Evolutionary conservation across 1,140 invertebrate species (phyloP).

Genomic region (Ceratina japonica): DNA sequence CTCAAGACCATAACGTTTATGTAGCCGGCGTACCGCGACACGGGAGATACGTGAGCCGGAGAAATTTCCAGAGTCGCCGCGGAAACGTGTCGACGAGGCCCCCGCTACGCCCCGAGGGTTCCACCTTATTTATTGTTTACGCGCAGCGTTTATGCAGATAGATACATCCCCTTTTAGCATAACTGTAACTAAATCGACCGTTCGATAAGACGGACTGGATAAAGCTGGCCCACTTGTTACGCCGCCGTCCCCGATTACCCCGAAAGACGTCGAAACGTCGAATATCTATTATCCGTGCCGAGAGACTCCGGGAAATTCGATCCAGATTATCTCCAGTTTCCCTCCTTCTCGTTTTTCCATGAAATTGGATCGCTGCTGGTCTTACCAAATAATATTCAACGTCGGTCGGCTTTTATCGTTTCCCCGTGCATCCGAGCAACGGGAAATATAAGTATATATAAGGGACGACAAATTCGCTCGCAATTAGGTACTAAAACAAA

Average conservation of each 20-base stretch:
- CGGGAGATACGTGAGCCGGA: no score
- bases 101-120: not conserved
- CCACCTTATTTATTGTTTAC: conserved; percentile 59
- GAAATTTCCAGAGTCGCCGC: no score
- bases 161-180: conserved; percentile 44
- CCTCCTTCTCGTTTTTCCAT: not conserved
- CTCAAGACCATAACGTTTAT: conserved; percentile 64
- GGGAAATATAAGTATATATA: no score
- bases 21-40: conserved; percentile 32
- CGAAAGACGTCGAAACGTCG: conserved; percentile 21
- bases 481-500: no score
- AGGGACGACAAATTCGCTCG: no score
- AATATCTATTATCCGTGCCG: conserved; percentile 34
- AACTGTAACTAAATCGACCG: conserved; percentile 59
- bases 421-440: no score
- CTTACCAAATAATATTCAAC: no score
- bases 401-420: no score
- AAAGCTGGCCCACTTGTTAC: conserved; percentile 58
- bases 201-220: conserved; percentile 63
- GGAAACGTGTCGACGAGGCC: no score
- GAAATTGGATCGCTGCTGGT: no score
- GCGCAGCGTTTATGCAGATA: conserved; percentile 63
- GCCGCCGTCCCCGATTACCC: conserved; percentile 17
- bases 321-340: conserved; percentile 33
- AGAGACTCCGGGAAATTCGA: conserved; percentile 27